Evolutionary conservation across 2,113 vertebrate species (phyloP), one percentile per base, ranked within the genome.

Genomic region (Boleophthalmus pectinirostris): DNA sequence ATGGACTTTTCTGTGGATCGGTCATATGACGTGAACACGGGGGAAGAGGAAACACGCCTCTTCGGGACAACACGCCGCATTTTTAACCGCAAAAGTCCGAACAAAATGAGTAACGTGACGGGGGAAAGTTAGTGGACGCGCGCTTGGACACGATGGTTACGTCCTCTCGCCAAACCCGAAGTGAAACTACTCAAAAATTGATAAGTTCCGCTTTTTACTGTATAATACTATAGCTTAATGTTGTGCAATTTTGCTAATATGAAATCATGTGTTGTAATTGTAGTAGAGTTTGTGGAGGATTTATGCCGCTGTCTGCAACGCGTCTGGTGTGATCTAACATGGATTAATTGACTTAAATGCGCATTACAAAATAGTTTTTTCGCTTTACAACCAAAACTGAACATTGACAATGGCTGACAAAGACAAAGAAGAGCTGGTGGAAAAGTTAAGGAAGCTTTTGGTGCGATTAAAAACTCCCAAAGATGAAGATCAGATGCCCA

Each of bases 381-480:
- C 15, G 72, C 43, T 58, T 45, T 46, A 43, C 68, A 35, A 35
- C 23, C 25, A 14, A 29, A 2, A 2, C 3, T 64, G 66, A 9
- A 47, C 35, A 65, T 61, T 23, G 21, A 88, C 5, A 16, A 94
- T 93, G 92, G 89, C 77, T 15, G 73, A 90, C 83, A 89, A 47
- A 5, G 73, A 89, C 82, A 89, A 49, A 7, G 94, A 92, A 70
- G 93, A 95, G 51, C 53, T 93, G 72, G 91, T 94, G 11, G 93
- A 95, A 54, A 89, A 87, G 63, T 77, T 99, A 64, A 94, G 82
- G 83, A 98, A 96, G 61, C 93, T 99, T 15, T 66, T 97, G 15
- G 97, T 97, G 57, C 91, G 97, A 53, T 91, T 99, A 56, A 93
- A 85, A 3, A 95, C 92, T n/a, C 85, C 95, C 0, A 94, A 95